Evolutionary conservation across 1,140 invertebrate species (phyloP), one percentile per base, ranked within the genome.

Genomic region (Odontomachus brunneus): DNA sequence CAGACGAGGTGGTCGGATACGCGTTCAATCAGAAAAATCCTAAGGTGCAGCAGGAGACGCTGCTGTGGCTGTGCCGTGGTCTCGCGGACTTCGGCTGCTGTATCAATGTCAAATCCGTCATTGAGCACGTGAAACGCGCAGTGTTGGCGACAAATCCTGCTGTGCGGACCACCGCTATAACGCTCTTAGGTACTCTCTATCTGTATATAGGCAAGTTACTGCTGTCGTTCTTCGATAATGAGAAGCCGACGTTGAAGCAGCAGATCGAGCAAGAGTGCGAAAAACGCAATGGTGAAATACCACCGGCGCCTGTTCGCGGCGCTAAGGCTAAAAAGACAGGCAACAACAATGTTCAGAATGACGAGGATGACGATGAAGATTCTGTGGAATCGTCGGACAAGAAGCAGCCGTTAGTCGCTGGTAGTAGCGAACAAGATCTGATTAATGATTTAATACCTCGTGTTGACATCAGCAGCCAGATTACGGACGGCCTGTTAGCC

Each of bases 21-120:
- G 97, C 97, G 0, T 97, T 98, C 92, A 96, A 95, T 91, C 97
- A 98, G 92, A 98, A 98, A 93, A 99, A 97, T 92, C 98, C 98
- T 0, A 98, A 98, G 92, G 97, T 98, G 49, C 97, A 98, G 88
- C 96, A 97, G 15, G 97, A 98, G 93, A 95, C 97, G 65, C 94
- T 98, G 19, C 94, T 96, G 38, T 98, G 98, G 98, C 94, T 98
- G 48, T 94, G 96, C 3, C 95, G 94, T 55, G 96, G 97, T 22
- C 95, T 99, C 0, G 96, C 96, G 84, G 98, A 98, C 90, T 99
- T 99, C 95, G 98, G 98, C 95, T 95, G 87, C 92, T 97, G 97
- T 83, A 92, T 98, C 84, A 97, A 97, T 90, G 94, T 97, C 0
- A 98, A 98, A 94, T 93, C 95, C 9, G 93, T 98, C 12, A 96